Conservation (phyloP, 2,888 invertebrate genomes). For the Seladonia tumulorum region DNA sequence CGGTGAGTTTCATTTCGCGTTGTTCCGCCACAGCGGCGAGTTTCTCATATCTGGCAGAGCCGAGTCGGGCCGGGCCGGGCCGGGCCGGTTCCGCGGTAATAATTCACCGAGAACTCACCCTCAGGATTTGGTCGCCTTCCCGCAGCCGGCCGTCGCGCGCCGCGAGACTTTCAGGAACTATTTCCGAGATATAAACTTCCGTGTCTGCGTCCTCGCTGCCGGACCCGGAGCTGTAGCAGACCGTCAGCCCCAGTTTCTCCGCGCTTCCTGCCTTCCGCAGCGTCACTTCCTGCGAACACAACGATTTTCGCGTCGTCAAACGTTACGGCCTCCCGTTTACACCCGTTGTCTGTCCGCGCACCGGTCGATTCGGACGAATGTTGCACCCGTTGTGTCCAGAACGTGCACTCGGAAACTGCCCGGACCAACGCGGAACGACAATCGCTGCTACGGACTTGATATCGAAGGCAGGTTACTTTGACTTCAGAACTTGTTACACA, state of each 20-base stretch:
- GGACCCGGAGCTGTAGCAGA: slow-evolving; percentile 88
- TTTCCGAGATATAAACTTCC: slow-evolving; percentile 89
- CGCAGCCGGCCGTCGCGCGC: slow-evolving; percentile 87
- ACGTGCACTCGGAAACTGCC: background rate
- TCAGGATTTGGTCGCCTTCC: slow-evolving; percentile 88
- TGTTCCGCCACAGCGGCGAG: background rate
- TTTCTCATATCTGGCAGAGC: slow-evolving; percentile 4
- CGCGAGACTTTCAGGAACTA: slow-evolving; percentile 87
- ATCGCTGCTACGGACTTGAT: too few relatives aligned
- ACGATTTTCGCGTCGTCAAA: background rate
- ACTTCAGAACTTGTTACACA: too few relatives aligned
- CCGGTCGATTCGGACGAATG: background rate
- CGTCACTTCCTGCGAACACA: slow-evolving; percentile 87
- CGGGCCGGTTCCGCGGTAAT: background rate
- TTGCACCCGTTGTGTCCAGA: background rate
- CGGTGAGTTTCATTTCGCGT: slow-evolving; percentile 3
- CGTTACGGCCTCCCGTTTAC: background rate
- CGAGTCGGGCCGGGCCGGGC: background rate
- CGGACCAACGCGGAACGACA: too few relatives aligned
- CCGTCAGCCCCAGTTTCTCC: slow-evolving; percentile 88
- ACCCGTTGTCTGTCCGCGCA: background rate
- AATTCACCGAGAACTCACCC: slow-evolving; percentile 80
- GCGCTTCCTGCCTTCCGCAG: slow-evolving; percentile 86
- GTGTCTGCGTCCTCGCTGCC: slow-evolving; percentile 86
- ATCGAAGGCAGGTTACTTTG: too few relatives aligned